Evolutionary conservation across 2,113 vertebrate species (phyloP).

Genomic region (Montifringilla adamsi): DNA sequence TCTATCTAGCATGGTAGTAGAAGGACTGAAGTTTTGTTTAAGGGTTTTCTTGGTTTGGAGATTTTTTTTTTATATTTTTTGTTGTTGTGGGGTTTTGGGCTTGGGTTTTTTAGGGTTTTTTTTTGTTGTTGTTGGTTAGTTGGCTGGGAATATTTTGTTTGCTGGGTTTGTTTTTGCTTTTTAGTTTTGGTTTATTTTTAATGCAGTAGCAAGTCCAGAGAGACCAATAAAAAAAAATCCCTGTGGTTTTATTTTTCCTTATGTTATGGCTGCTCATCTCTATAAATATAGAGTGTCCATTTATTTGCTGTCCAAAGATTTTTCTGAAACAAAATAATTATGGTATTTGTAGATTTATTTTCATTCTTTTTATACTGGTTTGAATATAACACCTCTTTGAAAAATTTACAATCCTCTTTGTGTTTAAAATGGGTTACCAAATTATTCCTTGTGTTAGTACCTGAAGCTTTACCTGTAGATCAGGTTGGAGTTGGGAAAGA

Average conservation of each 20-base stretch:
- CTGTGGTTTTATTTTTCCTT: fast-evolving
- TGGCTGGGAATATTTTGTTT: background rate
- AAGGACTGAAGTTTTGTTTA: background rate
- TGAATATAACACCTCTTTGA: background rate
- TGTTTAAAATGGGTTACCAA: background rate
- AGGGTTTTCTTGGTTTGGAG: fast-evolving
- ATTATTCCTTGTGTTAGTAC: background rate
- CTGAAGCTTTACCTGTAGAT: background rate
- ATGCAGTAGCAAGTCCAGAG: background rate
- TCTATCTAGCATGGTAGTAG: background rate
- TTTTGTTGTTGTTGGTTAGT: background rate
- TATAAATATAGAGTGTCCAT: background rate
- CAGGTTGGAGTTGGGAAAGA: background rate
- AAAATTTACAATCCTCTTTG: background rate
- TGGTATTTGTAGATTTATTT: background rate
- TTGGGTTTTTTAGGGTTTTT: background rate
- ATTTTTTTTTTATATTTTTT: background rate
- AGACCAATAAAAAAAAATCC: background rate
- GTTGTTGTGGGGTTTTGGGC: background rate
- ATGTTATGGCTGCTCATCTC: background rate
- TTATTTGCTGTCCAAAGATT: background rate
- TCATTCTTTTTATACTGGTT: background rate
- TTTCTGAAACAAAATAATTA: background rate
- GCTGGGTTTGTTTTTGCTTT: background rate
- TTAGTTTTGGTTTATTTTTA: background rate